Base-by-base conservation (phyloP, 2,113 vertebrate species). In the Daboia siamensis region DNA sequence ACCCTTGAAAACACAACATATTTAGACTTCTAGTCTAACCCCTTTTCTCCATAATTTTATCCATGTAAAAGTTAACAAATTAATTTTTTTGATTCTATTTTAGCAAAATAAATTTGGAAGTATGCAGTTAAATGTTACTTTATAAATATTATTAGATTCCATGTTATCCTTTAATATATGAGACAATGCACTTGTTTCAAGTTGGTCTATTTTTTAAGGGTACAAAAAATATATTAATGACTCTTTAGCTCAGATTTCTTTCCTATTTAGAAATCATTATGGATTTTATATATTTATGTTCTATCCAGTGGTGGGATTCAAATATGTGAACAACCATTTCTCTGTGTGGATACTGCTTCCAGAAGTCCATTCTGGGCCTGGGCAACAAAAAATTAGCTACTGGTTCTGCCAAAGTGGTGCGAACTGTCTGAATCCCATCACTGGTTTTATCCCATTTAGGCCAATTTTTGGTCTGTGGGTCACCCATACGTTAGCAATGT, bases 231-330 rank as follows among this genome's bases (percentile, higher is more conserved):
- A 95, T 91, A 93, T 90, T 95, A 93, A 94, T 94, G 92, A 94
- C 54, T 89, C 95, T 93, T 95, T 94, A 93, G 93, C 44, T 86
- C 94, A 94, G 88, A 86, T 95, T 94, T 85, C 94, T 92, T 95
- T 23, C 17, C 26, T 8, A 23, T 91, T 44, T 29, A 11, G 11
- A 69, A 51, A 39, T 39, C 1, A 52, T 20, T 46, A 64, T 17
- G 24, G 56, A 10, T 51, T 29, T 12, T 95, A 44, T 52, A 13
- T 84, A 39, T 44, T 89, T 56, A 44, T n/a, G 91, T 85, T 92
- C 89, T 95, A 51, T 51, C 48, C 48, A 51, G 48, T 51, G 48
- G 1, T 10, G 7, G 48, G 48, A 51, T 51, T 51, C 48, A 51
- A 51, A 51, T 51, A 51, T 51, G 48, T 51, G 48, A 51, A 51